phyloP scores from a whole-genome alignment of 2,113 vertebrate species.

The Heptranchias perlo region DNA sequence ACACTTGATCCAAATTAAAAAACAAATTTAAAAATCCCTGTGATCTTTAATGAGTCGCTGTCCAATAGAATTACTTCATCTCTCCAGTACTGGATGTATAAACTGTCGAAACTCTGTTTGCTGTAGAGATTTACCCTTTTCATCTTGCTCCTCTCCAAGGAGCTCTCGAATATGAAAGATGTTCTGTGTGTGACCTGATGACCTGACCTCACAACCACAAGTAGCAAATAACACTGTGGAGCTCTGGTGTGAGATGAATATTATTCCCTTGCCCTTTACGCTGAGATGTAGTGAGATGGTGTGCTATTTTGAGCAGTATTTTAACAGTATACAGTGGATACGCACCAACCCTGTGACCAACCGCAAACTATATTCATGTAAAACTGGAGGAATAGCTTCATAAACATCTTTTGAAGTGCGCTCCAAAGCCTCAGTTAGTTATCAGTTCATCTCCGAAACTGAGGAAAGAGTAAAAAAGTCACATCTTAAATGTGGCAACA shows the following conservation, averaged over 20 bases:
- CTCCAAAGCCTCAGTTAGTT: not conserved
- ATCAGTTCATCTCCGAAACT: not conserved
- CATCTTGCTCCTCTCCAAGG: not conserved
- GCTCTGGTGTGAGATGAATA: not conserved
- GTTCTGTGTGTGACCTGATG: not conserved
- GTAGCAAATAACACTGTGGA: not conserved
- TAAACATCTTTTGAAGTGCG: conserved; percentile 5
- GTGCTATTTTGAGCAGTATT: not conserved
- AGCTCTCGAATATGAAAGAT: not conserved
- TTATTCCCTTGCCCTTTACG: not conserved
- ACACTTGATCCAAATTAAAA: not conserved
- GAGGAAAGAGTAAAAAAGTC: not conserved
- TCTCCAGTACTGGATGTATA: not conserved
- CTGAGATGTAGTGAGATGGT: not conserved
- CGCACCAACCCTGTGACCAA: not conserved
- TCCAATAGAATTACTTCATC: not conserved
- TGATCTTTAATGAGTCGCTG: not conserved
- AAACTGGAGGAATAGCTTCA: not conserved
- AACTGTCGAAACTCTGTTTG: not conserved
- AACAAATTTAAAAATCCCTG: not conserved
- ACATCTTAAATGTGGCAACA: not conserved
- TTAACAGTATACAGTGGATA: not conserved
- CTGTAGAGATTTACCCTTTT: not conserved
- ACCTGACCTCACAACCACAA: conserved; percentile 12
- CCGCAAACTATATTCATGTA: not conserved